A percentile compares a stretch with the other conserved stretches of the same genome.
These are phyloP conservation scores for Xestobium rufovillosum DNA, from an alignment of 2,888 invertebrate species.

Conservation along the genomic window DNA sequence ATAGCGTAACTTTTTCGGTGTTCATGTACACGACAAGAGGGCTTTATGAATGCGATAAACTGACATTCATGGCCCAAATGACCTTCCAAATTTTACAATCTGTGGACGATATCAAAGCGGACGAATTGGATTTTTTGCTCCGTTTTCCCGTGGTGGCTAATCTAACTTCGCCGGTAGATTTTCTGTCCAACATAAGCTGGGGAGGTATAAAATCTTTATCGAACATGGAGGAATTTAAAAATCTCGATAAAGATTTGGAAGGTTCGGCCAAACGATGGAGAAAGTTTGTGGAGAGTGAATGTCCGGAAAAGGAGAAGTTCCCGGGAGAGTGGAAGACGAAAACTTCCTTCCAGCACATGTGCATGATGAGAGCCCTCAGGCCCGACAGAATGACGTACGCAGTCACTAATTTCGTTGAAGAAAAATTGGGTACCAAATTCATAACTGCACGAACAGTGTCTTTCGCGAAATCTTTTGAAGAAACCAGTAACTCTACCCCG, in stretches of 20 bases:
- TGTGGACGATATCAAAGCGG: slow-evolving; percentile 60
- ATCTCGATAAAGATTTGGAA: slow-evolving; percentile 85
- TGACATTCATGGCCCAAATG: slow-evolving; percentile 84
- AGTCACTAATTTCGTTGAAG: slow-evolving; percentile 79
- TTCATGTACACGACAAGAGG: slow-evolving; percentile 85
- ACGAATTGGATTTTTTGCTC: slow-evolving; percentile 80
- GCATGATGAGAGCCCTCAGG: slow-evolving; percentile 85
- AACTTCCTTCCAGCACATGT: slow-evolving; percentile 72
- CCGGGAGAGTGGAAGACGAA: slow-evolving; percentile 97
- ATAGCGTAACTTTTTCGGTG: slow-evolving; percentile 80
- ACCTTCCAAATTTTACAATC: slow-evolving; percentile 56
- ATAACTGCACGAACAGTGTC: slow-evolving; percentile 71
- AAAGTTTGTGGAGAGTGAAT: slow-evolving; percentile 85
- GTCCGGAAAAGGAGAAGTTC: slow-evolving; percentile 87
- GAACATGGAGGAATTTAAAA: slow-evolving; percentile 69
- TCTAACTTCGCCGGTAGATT: slow-evolving; percentile 70
- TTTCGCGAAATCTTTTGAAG: slow-evolving; percentile 78
- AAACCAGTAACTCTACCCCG: slow-evolving; percentile 76
- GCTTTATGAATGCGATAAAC: slow-evolving; percentile 84
- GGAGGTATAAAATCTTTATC: slow-evolving; percentile 80
- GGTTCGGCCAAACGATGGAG: slow-evolving; percentile 89
- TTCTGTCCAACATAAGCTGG: slow-evolving; percentile 73
- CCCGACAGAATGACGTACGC: slow-evolving; percentile 95
- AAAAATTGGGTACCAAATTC: slow-evolving; percentile 77
- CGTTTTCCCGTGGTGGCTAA: slow-evolving; percentile 75